phyloP scores from a whole-genome alignment of 2,888 invertebrate species.

The Hirtodrosophila trivittata region DNA sequence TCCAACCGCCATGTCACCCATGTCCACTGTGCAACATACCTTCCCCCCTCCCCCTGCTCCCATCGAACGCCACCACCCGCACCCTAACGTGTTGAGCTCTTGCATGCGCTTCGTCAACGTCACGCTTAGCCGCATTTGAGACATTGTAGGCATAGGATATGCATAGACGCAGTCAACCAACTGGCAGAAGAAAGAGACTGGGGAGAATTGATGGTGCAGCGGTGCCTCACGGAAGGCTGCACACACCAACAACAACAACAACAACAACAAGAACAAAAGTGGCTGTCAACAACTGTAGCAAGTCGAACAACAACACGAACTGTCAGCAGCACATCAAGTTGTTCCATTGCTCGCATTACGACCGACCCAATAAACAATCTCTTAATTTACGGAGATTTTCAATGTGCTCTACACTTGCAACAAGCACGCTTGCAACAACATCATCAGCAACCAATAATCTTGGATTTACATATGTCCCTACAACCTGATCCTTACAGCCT shows the following conservation, averaged over 20 bases:
- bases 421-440: no score
- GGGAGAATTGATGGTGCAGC: not conserved
- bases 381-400: slow-evolving; percentile 25
- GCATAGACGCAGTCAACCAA: slow-evolving; percentile 21
- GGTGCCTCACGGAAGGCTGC: slow-evolving; percentile 7
- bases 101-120: slow-evolving; percentile 76
- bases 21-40: slow-evolving; percentile 15
- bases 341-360: slow-evolving; percentile 21
- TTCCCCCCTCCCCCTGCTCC: not conserved
- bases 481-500: no score
- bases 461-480: slow-evolving; percentile 29
- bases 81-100: slow-evolving; percentile 66
- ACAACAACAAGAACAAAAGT: slow-evolving; percentile 24
- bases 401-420: not conserved
- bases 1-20: slow-evolving; percentile 53
- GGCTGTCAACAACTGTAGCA: slow-evolving; percentile 5
- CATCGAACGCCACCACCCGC: slow-evolving; percentile 9
- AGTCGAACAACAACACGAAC: slow-evolving; percentile 18
- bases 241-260: slow-evolving; percentile 6
- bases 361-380: slow-evolving; percentile 21
- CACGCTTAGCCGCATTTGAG: slow-evolving; percentile 73
- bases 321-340: slow-evolving; percentile 25
- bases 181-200: not conserved
- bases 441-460: slow-evolving; percentile 35
- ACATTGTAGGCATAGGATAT: slow-evolving; percentile 66